phyloP scores from a whole-genome alignment of 2,113 vertebrate species.

The Neotragus moschatus region DNA sequence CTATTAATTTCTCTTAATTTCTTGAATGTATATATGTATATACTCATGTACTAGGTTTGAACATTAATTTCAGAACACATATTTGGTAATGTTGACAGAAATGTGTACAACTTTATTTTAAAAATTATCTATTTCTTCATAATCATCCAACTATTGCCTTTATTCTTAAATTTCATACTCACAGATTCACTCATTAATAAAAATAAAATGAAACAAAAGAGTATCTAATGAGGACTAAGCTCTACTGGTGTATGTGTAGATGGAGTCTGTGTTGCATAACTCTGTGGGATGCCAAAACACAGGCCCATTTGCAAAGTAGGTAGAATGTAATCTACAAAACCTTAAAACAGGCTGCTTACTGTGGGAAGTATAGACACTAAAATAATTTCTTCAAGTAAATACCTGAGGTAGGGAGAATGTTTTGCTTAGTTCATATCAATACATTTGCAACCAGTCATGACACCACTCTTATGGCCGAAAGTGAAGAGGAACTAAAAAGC shows the following conservation, averaged over 20 bases:
- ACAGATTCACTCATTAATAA: neutral
- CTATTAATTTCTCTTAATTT: neutral
- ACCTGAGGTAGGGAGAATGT: neutral
- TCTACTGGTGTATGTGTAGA: neutral
- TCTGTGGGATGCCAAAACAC: neutral
- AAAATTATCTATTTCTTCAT: neutral
- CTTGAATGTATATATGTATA: neutral
- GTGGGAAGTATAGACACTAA: neutral
- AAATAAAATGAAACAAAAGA: neutral
- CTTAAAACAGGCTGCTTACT: neutral
- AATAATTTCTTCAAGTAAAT: neutral
- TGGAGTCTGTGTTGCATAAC: too few species aligned
- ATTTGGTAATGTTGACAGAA: neutral
- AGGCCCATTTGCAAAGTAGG: accelerated
- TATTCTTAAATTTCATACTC: neutral
- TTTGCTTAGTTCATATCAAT: neutral
- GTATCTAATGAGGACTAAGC: neutral
- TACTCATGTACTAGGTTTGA: neutral
- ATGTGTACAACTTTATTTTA: neutral
- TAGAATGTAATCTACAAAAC: neutral
- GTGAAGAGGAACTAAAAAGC: too few species aligned
- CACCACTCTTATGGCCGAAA: too few species aligned
- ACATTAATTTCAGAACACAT: neutral
- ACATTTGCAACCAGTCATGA: neutral
- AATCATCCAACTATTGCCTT: neutral